A percentile compares a stretch with the other conserved stretches of the same genome.
Evolutionary conservation across 2,888 invertebrate species (phyloP).

Genomic region (Noctua pronuba): DNA sequence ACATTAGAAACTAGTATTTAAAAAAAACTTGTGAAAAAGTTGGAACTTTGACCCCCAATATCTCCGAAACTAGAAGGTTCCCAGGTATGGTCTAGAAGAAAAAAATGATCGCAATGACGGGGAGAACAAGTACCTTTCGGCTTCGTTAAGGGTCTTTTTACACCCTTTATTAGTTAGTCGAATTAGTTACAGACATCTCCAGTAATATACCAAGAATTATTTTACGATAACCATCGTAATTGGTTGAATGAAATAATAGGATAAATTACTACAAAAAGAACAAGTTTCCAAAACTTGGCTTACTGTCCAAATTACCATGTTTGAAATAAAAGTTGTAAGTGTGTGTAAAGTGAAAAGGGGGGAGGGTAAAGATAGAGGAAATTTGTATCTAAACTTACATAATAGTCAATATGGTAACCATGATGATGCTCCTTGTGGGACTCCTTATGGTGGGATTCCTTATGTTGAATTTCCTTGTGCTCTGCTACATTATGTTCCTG

Average conservation of each 20-base stretch:
- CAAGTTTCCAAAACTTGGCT: background rate
- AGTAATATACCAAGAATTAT: background rate
- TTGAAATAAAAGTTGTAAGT: background rate
- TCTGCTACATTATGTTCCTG: conserved; percentile 45
- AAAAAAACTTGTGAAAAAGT: too few relatives aligned
- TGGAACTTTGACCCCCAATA: too few relatives aligned
- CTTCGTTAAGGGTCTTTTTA: too few relatives aligned
- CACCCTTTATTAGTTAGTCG: too few relatives aligned
- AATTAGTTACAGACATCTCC: background rate
- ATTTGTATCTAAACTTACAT: conserved; percentile 70
- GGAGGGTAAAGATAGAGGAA: background rate
- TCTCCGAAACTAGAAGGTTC: too few relatives aligned
- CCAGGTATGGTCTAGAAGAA: too few relatives aligned
- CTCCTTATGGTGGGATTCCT: conserved; percentile 62
- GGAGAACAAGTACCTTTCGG: too few relatives aligned
- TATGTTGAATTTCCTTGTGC: conserved; percentile 51
- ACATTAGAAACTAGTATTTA: too few relatives aligned
- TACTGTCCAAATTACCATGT: background rate
- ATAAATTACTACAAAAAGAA: background rate
- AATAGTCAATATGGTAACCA: conserved; percentile 76
- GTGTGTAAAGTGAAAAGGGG: too few relatives aligned
- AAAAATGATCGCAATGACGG: too few relatives aligned
- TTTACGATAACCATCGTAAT: background rate
- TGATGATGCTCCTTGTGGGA: conserved; percentile 60
- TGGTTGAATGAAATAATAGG: background rate